A percentile compares a stretch with the other conserved stretches of the same genome.
These are phyloP conservation scores for Drosophila atroscutellata DNA, from an alignment of 2,888 invertebrate species.

Conservation along the genomic window DNA sequence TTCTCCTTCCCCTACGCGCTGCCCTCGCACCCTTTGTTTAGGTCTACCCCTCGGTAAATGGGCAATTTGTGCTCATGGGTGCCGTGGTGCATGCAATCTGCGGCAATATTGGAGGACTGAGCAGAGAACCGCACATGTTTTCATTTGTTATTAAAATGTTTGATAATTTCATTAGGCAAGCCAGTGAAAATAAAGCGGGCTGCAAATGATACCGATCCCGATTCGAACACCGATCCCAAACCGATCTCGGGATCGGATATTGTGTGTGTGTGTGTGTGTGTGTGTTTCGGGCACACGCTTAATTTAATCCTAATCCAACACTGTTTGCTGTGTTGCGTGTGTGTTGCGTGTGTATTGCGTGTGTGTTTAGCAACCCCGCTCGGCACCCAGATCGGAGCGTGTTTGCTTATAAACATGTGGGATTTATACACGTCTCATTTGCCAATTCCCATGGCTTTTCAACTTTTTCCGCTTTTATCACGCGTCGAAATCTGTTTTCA, in stretches of 20 bases:
- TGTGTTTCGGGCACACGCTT: slow-evolving; percentile 74
- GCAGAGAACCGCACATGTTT: slow-evolving; percentile 80
- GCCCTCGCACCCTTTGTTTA: slow-evolving; percentile 25
- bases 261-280: slow-evolving; percentile 27
- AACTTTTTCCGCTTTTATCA: slow-evolving; percentile 53
- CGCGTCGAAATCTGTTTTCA: slow-evolving; percentile 55
- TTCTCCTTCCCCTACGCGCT: not conserved
- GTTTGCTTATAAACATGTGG: slow-evolving; percentile 82
- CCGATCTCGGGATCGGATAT: slow-evolving; percentile 13
- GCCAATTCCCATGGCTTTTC: slow-evolving; percentile 55
- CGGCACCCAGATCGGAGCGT: slow-evolving; percentile 43
- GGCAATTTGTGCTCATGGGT: slow-evolving; percentile 39
- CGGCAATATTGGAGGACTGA: slow-evolving; percentile 42
- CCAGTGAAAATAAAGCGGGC: slow-evolving; percentile 46
- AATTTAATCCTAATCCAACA: slow-evolving; percentile 84
- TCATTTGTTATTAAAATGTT: slow-evolving; percentile 84
- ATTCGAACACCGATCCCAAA: not conserved
- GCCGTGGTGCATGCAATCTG: slow-evolving; percentile 65
- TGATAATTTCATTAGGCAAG: slow-evolving; percentile 81
- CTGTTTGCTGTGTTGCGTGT: slow-evolving; percentile 54
- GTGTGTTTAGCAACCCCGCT: slow-evolving; percentile 38
- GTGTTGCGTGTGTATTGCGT: slow-evolving; percentile 70
- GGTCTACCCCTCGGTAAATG: slow-evolving; percentile 23
- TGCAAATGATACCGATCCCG: slow-evolving; percentile 10
- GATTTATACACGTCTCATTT: slow-evolving; percentile 76